A percentile compares a stretch with the other conserved stretches of the same genome.
Evolutionary conservation across 2,113 vertebrate genomes (phyloP).

Genomic region (Laticauda colubrina): DNA sequence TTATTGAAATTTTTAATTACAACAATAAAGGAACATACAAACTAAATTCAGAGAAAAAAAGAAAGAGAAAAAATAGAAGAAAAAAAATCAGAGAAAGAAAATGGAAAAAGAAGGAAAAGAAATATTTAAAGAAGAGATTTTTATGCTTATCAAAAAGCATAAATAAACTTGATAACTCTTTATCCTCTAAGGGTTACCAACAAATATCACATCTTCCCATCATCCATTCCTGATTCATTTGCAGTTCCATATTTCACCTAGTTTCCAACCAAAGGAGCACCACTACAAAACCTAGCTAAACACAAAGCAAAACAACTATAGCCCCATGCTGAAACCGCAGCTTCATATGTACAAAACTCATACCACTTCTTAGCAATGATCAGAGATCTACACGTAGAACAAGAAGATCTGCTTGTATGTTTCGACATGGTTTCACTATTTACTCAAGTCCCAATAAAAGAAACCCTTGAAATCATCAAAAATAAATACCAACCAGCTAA

Average conservation of each 20-base stretch:
- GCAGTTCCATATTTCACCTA: background rate
- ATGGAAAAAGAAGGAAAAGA: background rate
- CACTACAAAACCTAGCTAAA: no score
- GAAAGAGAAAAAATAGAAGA: background rate
- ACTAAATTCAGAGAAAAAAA: background rate
- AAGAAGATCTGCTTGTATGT: no score
- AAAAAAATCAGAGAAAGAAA: background rate
- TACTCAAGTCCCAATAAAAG: no score
- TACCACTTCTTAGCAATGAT: no score
- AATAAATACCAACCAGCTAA: no score
- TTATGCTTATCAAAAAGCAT: background rate
- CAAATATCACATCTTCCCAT: background rate
- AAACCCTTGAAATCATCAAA: no score
- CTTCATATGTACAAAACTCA: no score
- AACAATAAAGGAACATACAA: background rate
- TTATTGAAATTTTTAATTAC: background rate
- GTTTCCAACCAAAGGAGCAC: no score
- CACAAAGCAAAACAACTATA: no score
- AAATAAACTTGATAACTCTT: background rate
- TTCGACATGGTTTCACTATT: no score
- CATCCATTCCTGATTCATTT: background rate
- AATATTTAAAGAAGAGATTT: background rate
- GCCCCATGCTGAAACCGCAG: no score
- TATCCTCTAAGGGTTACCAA: background rate
- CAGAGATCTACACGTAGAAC: no score